Evolutionary conservation across 2,888 invertebrate species (phyloP), one percentile per base, ranked within the genome.

Genomic region (Drosophila bunnanda): DNA sequence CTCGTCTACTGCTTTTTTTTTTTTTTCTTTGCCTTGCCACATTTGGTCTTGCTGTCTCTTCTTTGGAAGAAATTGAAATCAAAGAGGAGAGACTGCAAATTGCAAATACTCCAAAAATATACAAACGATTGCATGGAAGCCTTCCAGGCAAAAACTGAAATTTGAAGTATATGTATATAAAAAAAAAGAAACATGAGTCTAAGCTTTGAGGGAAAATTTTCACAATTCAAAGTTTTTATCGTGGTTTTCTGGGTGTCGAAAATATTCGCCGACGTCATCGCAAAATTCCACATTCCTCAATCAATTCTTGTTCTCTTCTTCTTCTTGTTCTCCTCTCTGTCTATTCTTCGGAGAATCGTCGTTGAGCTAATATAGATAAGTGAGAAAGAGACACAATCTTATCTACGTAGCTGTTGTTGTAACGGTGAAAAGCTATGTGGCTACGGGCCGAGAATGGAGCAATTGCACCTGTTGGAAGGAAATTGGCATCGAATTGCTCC

Each of bases 21-120:
- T 13, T 25, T 20, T 25, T n/a, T 32, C 28, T 44, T 36, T 22
- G 9, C 17, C 12, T 62, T 48, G 68, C 46, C 68, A 32, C 66
- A 68, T 66, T 66, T 46, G 66, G 66, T 54, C 25, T 66, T 38
- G 66, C 38, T 38, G 25, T 46, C 54, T 43, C 22, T 54, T 44
- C 48, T 71, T 39, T 48, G 54, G 34, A 54, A 70, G 54, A 70
- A 74, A 65, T 41, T 72, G 30, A 74, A 56, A 58, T 66, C 58
- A 46, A 64, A 64, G 38, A 22, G 62, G 15, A 62, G 22, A 39
- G 64, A 32, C 64, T 39, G 39, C 20, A 64, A 64, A 39, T 64
- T 64, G 64, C 64, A 62, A 62, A 28, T 22, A 25, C 30, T 38
- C n/a, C 17, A 44, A 36, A 60, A 62, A 62, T 46, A 15, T 22